A percentile compares a stretch with the other conserved stretches of the same genome.
Conservation (phyloP, 1,140 invertebrate genomes). For the Adoxophyes honmai region DNA sequence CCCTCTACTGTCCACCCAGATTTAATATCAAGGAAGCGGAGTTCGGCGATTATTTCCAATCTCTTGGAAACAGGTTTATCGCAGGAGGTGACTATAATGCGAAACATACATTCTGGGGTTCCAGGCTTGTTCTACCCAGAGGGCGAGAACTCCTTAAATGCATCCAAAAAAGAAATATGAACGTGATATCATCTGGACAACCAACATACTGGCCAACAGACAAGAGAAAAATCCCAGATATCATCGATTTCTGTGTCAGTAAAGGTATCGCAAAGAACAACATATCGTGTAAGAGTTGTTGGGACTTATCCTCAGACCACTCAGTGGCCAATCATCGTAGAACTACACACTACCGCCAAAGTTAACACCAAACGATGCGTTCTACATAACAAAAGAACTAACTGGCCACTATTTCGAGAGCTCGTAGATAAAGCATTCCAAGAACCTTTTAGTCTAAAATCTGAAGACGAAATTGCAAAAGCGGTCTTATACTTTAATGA, state of each 20-base stretch:
- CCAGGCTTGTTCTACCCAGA: constrained; percentile 28
- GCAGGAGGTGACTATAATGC: constrained; percentile 37
- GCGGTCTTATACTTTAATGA: not conserved
- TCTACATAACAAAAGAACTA: not conserved
- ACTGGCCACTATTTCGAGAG: not conserved
- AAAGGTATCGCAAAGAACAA: not conserved
- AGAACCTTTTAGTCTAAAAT: not conserved
- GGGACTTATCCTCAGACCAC: no score
- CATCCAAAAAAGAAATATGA: constrained; percentile 6
- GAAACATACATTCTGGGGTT: constrained; percentile 38
- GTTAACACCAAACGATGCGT: no score
- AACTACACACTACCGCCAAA: no score
- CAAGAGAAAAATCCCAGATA: constrained; percentile 4
- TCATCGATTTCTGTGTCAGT: constrained; percentile 7
- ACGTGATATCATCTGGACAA: not conserved
- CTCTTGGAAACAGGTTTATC: not conserved
- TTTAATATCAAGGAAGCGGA: constrained; percentile 19
- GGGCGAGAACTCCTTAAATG: constrained; percentile 20
- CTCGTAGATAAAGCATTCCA: not conserved
- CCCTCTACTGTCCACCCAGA: constrained; percentile 31
- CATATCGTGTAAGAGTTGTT: no score
- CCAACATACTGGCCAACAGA: not conserved
- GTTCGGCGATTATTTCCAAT: not conserved
- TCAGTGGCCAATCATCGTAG: no score
- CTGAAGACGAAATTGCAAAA: not conserved